Evolutionary conservation across 1,140 invertebrate species (phyloP).

Genomic region (Leucophenga varia): DNA sequence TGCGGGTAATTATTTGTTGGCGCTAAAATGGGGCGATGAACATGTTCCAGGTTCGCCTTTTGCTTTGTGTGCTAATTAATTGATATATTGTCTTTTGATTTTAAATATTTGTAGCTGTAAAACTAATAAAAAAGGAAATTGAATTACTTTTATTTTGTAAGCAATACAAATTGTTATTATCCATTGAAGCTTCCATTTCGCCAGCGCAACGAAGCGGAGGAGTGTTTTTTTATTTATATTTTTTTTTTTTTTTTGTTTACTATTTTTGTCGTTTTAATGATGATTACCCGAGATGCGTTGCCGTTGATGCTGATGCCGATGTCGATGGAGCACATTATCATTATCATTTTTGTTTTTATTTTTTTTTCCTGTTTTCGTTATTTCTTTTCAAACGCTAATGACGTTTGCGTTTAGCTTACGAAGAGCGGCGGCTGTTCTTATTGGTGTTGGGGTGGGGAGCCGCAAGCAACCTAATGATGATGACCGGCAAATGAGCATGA

Average conservation of each 20-base stretch:
- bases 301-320: no score
- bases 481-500: slow-evolving; percentile 32
- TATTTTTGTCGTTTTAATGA: slow-evolving; percentile 44
- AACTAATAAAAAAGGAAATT: no score
- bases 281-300: slow-evolving; percentile 45
- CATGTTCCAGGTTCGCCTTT: slow-evolving; percentile 89
- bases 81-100: not conserved
- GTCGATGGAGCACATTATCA: slow-evolving; percentile 42
- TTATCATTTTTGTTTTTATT: no score
- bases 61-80: slow-evolving; percentile 63
- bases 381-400: slow-evolving; percentile 47
- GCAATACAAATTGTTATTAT: no score
- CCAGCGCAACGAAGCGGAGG: no score
- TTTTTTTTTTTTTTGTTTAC: no score
- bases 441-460: slow-evolving; percentile 9
- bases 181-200: no score
- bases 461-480: slow-evolving; percentile 48
- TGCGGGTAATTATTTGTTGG: slow-evolving; percentile 79
- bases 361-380: no score
- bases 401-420: slow-evolving; percentile 43
- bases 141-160: no score
- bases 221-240: no score
- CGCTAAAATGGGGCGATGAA: slow-evolving; percentile 88
- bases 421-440: slow-evolving; percentile 11
- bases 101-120: no score